These are phyloP conservation scores for Drosophila diplacantha DNA, from an alignment of 2,888 invertebrate genomes.

Conservation along the genomic window DNA sequence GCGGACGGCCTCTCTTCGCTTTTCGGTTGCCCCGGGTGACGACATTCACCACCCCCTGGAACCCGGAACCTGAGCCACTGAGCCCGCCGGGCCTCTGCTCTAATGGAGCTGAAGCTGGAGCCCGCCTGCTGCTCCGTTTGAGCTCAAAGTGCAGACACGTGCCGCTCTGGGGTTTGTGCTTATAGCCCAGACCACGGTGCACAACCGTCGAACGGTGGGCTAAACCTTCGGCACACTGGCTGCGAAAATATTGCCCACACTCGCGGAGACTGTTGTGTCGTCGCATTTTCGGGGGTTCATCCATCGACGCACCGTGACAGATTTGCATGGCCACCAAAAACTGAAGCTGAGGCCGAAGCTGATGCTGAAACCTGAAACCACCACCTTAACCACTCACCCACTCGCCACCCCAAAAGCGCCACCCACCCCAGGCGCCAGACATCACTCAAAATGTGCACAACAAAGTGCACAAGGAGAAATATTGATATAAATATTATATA, in stretches of 20 bases:
- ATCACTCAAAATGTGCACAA: conserved; percentile 69
- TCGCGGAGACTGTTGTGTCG: conserved; percentile 25
- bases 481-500: background rate
- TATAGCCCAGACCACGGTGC: conserved; percentile 16
- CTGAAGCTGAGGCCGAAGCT: conserved; percentile 14
- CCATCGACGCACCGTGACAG: conserved; percentile 60
- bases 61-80: conserved; percentile 8
- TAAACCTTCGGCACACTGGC: conserved; percentile 48
- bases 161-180: conserved; percentile 42
- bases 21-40: conserved; percentile 32
- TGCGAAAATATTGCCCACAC: conserved; percentile 50
- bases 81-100: conserved; percentile 21
- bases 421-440: conserved; percentile 40
- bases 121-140: conserved; percentile 59
- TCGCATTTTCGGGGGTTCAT: conserved; percentile 52
- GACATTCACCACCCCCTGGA: background rate
- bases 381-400: conserved; percentile 27
- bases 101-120: conserved; percentile 56
- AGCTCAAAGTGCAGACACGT: conserved; percentile 72
- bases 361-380: conserved; percentile 27
- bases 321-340: conserved; percentile 57
- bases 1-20: conserved; percentile 7
- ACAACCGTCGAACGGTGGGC: conserved; percentile 15
- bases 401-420: conserved; percentile 20
- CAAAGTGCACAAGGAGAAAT: conserved; percentile 45